These are phyloP conservation scores for Drosophila sturtevanti DNA, from an alignment of 1,140 invertebrate genomes.

Conservation along the genomic window DNA sequence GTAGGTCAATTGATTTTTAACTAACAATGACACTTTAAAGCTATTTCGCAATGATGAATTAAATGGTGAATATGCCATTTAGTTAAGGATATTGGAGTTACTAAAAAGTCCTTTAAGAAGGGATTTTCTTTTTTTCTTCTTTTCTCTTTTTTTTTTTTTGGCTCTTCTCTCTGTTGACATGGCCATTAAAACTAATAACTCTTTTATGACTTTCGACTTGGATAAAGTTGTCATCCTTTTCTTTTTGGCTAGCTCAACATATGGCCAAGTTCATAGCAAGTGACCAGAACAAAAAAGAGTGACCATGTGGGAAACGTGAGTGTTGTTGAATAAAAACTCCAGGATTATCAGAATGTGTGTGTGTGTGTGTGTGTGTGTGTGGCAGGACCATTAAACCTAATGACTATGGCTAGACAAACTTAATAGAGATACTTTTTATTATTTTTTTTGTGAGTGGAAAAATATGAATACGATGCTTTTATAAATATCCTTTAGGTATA, in stretches of 20 bases:
- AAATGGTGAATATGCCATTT: background rate
- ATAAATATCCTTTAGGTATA: background rate
- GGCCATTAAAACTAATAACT: constrained; percentile 66
- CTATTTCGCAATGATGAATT: constrained; percentile 11
- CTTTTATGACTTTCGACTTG: constrained; percentile 48
- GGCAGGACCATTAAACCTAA: constrained; percentile 39
- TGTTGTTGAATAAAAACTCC: constrained; percentile 17
- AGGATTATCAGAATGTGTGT: constrained; percentile 4
- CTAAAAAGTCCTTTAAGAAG: background rate
- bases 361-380: background rate
- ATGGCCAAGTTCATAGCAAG: constrained; percentile 25
- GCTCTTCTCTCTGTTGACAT: background rate
- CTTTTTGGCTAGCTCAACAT: constrained; percentile 32
- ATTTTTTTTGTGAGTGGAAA: background rate
- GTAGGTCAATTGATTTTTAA: constrained; percentile 49
- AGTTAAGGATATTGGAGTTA: background rate
- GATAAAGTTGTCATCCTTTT: constrained; percentile 39
- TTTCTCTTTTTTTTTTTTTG: constrained; percentile 2
- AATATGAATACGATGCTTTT: background rate
- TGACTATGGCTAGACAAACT: constrained; percentile 44
- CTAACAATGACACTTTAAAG: constrained; percentile 32
- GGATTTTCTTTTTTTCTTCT: background rate
- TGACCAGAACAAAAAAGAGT: background rate
- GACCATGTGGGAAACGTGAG: background rate
- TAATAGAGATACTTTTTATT: constrained; percentile 20